Evolutionary conservation across 1,140 invertebrate genomes (phyloP), one percentile per base, ranked within the genome.

Genomic region (Lamellibrachia luymesi): DNA sequence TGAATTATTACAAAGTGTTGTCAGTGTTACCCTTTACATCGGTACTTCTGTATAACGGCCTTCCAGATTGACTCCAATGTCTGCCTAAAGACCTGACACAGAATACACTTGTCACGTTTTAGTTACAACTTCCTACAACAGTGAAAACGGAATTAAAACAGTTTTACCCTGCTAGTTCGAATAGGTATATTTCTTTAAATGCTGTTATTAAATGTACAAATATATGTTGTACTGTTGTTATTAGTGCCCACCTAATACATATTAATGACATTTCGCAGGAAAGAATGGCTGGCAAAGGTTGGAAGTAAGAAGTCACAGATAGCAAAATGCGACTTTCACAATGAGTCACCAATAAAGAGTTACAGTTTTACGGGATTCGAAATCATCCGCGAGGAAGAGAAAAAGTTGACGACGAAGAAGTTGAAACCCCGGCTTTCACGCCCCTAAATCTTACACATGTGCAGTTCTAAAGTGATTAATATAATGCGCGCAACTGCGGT

Each of bases 261-360:
- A 7, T 91, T 91, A 49, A 50, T 49, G 50, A 91, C 27, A 91
- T 91, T 91, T n/a, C 91, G 25, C 51, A 91, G 91, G 91, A 91
- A 91, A n/a, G 49, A 91, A 13, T 91, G 91, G 91, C 91, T 91
- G 10, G 49, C 91, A 91, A 91, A 91, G 49, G 51, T 51, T 50
- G 91, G 91, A 91, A 91, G 91, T 91, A 50, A 50, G 49, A 91
- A 91, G 51, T 91, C 91, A 22, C 49, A 91, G 91, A 91, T 91
- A 50, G n/a, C 49, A 22, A 91, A 91, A 51, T 91, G 91, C 51
- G 91, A 91, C 13, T 91, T 91, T 91, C 49, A 91, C 49, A 91
- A 91, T 27, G 91, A 91, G 91, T 50, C 10, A n/a, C 51, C 91
- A 13, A 91, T 91, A 10, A 91, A 27, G 13, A 51, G 51, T 50